Conservation (phyloP, 2,113 vertebrate genomes). For the Gulo gulo region DNA sequence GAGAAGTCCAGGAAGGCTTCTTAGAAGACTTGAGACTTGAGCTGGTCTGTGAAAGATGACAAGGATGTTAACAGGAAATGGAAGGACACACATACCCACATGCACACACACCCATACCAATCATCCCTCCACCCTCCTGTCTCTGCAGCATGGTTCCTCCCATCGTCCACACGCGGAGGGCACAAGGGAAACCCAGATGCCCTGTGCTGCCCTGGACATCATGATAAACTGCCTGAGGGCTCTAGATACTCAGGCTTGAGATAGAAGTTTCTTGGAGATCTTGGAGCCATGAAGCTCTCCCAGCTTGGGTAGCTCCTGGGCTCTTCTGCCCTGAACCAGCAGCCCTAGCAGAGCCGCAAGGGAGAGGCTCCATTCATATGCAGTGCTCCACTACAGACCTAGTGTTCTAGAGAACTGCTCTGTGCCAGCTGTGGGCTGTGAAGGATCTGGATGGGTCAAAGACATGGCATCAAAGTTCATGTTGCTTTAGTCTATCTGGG, state of each 20-base stretch:
- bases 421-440: background rate
- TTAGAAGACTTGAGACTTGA: background rate
- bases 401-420: background rate
- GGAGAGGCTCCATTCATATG: background rate
- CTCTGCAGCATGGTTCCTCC: background rate
- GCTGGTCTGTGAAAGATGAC: background rate
- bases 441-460: background rate
- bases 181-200: background rate
- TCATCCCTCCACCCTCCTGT: background rate
- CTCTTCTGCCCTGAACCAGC: background rate
- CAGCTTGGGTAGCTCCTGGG: background rate
- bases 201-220: background rate
- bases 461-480: background rate
- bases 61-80: background rate
- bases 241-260: background rate
- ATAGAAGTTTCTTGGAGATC: background rate
- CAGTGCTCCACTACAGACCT: background rate
- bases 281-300: background rate
- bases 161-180: background rate
- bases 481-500: background rate
- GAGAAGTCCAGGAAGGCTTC: constrained; percentile 23
- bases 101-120: background rate
- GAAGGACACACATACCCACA: background rate
- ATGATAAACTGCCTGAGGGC: background rate
- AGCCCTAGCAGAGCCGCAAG: background rate